phyloP scores from a whole-genome alignment of 2,888 invertebrate genomes.

The Morpho helenor region DNA sequence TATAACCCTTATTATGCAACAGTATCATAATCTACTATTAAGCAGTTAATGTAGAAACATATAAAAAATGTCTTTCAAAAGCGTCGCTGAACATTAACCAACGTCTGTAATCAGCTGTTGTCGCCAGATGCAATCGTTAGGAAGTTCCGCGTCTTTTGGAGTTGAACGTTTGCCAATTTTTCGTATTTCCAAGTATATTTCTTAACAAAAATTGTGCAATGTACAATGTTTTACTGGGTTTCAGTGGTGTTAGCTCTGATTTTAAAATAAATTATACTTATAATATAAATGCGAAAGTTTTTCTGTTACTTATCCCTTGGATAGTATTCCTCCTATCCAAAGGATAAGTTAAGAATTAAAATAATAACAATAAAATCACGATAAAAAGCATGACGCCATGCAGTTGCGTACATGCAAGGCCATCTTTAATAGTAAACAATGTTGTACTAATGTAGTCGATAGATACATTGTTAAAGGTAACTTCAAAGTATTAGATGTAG shows the following conservation, averaged over 20 bases:
- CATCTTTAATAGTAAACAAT: constrained; percentile 20
- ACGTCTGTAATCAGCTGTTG: neutral
- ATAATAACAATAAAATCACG: neutral
- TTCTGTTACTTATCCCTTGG: too few species aligned
- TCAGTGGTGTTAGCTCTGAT: neutral
- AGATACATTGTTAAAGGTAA: too few species aligned
- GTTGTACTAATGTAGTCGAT: neutral
- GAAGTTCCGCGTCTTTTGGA: constrained; percentile 1
- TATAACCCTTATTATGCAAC: too few species aligned
- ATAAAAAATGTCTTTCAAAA: too few species aligned
- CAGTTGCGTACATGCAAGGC: constrained; percentile 19
- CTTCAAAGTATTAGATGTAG: too few species aligned
- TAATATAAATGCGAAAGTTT: too few species aligned
- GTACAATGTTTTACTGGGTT: neutral
- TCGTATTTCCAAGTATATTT: neutral
- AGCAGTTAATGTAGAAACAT: too few species aligned
- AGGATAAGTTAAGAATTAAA: too few species aligned
- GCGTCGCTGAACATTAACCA: too few species aligned
- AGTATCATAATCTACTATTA: too few species aligned
- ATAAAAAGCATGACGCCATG: constrained; percentile 8
- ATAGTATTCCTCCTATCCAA: too few species aligned
- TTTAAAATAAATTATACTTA: neutral
- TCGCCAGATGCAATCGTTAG: neutral
- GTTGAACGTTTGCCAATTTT: constrained; percentile 9
- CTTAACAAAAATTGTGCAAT: neutral